Evolutionary conservation across 2,797 vertebrate genomes (phyloP).

Genomic region (Rhabdomys pumilio): DNA sequence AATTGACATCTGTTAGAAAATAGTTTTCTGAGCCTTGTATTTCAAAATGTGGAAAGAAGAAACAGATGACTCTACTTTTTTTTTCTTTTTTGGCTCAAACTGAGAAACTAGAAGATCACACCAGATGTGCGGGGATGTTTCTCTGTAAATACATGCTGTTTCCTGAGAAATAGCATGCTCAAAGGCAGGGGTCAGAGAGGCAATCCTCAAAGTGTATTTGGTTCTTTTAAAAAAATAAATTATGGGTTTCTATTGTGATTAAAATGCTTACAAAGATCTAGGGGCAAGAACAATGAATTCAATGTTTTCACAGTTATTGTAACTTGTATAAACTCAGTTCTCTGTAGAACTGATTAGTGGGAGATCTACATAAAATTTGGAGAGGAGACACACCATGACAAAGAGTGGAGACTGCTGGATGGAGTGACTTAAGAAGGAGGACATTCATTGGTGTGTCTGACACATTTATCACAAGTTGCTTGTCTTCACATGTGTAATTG

Average conservation of each 20-base stretch:
- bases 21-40: conserved; percentile 72
- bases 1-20: conserved; percentile 80
- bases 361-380: not conserved
- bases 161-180: conserved; percentile 50
- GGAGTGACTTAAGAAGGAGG: not conserved
- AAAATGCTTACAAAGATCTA: conserved; percentile 58
- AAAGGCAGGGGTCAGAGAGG: conserved; percentile 35
- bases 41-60: conserved; percentile 76
- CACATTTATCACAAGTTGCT: conserved; percentile 41
- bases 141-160: conserved; percentile 67
- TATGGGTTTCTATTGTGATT: conserved; percentile 52
- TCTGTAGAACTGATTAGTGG: not conserved
- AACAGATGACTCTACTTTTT: conserved; percentile 73
- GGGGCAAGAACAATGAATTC: not conserved
- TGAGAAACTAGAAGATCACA: conserved; percentile 75
- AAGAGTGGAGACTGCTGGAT: not conserved
- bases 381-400: not conserved
- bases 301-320: conserved; percentile 24
- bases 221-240: not conserved
- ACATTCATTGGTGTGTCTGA: not conserved
- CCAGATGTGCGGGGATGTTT: conserved; percentile 81
- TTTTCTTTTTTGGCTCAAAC: conserved; percentile 56
- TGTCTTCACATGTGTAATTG: not conserved
- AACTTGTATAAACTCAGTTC: conserved; percentile 33
- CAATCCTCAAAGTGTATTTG: not conserved